A percentile compares a stretch with the other conserved stretches of the same genome.
phyloP scores from a whole-genome alignment of 2,113 vertebrate genomes.

The Erythrocercus mccallii region DNA sequence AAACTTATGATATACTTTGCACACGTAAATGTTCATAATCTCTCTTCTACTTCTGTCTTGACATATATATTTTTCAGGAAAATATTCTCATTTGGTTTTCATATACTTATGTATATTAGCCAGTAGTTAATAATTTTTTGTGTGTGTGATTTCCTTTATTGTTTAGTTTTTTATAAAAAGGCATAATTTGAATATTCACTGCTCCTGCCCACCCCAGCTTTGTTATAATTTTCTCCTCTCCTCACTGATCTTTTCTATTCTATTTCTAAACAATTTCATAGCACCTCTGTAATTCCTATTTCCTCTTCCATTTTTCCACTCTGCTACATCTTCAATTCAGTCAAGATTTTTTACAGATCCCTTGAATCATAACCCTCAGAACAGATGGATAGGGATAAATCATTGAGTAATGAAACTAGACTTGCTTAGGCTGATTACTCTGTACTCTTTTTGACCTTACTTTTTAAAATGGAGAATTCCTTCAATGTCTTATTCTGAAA shows the following conservation, averaged over 20 bases:
- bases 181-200: not conserved
- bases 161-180: not conserved
- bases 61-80: not conserved
- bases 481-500: not conserved
- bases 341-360: not conserved
- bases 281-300: not conserved
- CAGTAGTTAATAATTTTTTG: not conserved
- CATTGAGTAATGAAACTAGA: not conserved
- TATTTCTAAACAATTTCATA: not conserved
- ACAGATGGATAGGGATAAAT: not conserved
- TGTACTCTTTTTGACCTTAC: not conserved
- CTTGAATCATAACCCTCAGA: not conserved
- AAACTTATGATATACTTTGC: not conserved
- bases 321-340: not conserved
- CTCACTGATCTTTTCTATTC: not conserved
- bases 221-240: not conserved
- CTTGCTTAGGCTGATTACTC: not conserved
- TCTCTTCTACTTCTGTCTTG: not conserved
- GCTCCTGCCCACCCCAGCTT: fast-evolving
- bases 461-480: not conserved
- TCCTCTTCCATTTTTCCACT: not conserved
- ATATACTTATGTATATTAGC: not conserved
- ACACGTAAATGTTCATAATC: not conserved
- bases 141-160: not conserved
- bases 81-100: not conserved